Evolutionary conservation across 1,140 invertebrate species (phyloP).

Genomic region (Frieseomelitta varia): DNA sequence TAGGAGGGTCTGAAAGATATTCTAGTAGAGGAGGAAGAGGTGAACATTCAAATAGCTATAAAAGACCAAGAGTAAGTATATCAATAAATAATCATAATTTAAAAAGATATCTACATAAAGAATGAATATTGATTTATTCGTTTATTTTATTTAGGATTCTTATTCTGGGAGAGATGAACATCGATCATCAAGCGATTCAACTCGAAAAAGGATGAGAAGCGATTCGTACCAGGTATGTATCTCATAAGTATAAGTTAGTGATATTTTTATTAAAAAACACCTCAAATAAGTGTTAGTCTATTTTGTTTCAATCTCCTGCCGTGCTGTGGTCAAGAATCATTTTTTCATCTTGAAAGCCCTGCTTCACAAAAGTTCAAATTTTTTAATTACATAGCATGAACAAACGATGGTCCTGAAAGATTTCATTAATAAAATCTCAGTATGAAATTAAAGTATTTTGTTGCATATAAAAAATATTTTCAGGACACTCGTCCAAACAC

Average conservation of each 20-base stretch:
- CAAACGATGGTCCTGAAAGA: slow-evolving; percentile 68
- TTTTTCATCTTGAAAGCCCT: slow-evolving; percentile 47
- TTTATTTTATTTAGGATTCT: slow-evolving; percentile 69
- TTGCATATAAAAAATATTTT: slow-evolving; percentile 46
- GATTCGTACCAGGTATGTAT: slow-evolving; percentile 79
- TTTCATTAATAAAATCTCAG: slow-evolving; percentile 20
- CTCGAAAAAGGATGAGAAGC: slow-evolving; percentile 76
- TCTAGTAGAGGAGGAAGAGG: slow-evolving; percentile 76
- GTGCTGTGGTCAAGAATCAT: slow-evolving; percentile 52
- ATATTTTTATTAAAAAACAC: slow-evolving; percentile 18
- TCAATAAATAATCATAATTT: not conserved
- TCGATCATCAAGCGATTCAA: slow-evolving; percentile 75
- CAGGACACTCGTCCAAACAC: slow-evolving; percentile 64
- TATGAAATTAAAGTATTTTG: slow-evolving; percentile 17
- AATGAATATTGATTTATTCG: not conserved
- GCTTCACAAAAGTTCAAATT: slow-evolving; percentile 35
- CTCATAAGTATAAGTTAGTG: slow-evolving; percentile 3
- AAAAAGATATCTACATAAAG: not conserved
- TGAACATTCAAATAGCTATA: slow-evolving; percentile 78
- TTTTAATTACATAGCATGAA: slow-evolving; percentile 50
- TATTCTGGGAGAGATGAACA: slow-evolving; percentile 77
- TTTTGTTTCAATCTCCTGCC: slow-evolving; percentile 47
- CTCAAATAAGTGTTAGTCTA: slow-evolving; percentile 39
- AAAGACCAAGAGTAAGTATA: slow-evolving; percentile 74
- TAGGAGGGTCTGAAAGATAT: slow-evolving; percentile 75